Conservation (phyloP, 2,888 invertebrate species). For the Cheilosia vulpina region DNA sequence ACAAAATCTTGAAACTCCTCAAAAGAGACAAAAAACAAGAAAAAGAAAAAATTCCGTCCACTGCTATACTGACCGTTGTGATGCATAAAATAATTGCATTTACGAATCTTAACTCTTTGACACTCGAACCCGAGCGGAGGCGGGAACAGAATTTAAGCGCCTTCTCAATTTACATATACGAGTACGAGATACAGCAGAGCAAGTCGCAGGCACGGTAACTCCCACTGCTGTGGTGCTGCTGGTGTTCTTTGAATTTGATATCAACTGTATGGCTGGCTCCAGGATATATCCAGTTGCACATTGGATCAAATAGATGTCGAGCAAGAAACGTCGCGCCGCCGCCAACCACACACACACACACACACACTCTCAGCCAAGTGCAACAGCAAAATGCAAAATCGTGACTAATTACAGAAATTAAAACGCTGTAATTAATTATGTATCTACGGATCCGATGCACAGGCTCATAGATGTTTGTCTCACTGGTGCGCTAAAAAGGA, state of each 20-base stretch:
- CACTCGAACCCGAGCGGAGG: constrained; percentile 70
- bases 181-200: constrained; percentile 24
- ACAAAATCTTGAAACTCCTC: constrained; percentile 34
- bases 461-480: constrained; percentile 71
- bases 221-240: constrained; percentile 45
- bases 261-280: constrained; percentile 53
- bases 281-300: constrained; percentile 67
- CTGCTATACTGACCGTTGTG: constrained; percentile 53
- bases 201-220: constrained; percentile 36
- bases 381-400: constrained; percentile 79
- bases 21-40: constrained; percentile 54
- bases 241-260: constrained; percentile 37
- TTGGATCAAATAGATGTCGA: constrained; percentile 74
- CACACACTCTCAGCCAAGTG: constrained; percentile 64
- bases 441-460: constrained; percentile 80
- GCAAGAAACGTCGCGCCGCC: constrained; percentile 65
- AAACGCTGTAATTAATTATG: constrained; percentile 84
- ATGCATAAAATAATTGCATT: constrained; percentile 75
- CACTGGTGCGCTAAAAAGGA: constrained; percentile 62
- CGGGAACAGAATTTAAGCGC: constrained; percentile 74
- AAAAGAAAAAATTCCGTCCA: neutral
- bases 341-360: constrained; percentile 64
- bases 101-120: constrained; percentile 73
- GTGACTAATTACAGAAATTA: constrained; percentile 84
- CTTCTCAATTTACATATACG: constrained; percentile 71